phyloP scores from a whole-genome alignment of 2,888 invertebrate species.

The Vesta saturnalis region DNA sequence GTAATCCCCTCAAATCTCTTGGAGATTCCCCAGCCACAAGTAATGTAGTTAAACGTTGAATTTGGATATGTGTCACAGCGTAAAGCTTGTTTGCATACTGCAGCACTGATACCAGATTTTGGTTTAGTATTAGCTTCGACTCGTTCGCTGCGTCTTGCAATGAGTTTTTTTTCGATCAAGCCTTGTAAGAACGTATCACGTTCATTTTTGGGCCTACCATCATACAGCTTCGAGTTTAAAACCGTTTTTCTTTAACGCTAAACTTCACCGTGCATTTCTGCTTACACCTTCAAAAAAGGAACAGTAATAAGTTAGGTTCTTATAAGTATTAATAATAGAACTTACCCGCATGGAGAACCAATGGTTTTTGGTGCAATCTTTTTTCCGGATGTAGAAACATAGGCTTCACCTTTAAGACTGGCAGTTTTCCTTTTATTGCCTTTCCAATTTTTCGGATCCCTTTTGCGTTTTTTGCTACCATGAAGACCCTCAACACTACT shows the following conservation, averaged over 20 bases:
- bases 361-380: background rate
- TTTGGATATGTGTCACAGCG: too few relatives aligned
- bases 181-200: slow-evolving; percentile 41
- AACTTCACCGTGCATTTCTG: slow-evolving; percentile 26
- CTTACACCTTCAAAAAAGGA: background rate
- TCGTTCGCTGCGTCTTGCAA: slow-evolving; percentile 30
- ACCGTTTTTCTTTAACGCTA: slow-evolving; percentile 36
- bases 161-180: slow-evolving; percentile 39
- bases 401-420: background rate
- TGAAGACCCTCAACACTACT: background rate
- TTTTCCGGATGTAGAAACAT: background rate
- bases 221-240: slow-evolving; percentile 28
- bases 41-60: too few relatives aligned
- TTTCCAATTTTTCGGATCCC: background rate
- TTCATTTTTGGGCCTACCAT: slow-evolving; percentile 38
- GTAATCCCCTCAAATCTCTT: too few relatives aligned
- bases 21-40: too few relatives aligned
- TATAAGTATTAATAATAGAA: background rate
- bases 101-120: too few relatives aligned
- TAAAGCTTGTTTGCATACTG: background rate
- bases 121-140: slow-evolving; percentile 17
- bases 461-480: background rate
- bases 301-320: background rate
- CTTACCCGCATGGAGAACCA: slow-evolving; percentile 7
- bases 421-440: background rate